phyloP scores from a whole-genome alignment of 2,797 vertebrate genomes.

The Adrianichthys oophorus region DNA sequence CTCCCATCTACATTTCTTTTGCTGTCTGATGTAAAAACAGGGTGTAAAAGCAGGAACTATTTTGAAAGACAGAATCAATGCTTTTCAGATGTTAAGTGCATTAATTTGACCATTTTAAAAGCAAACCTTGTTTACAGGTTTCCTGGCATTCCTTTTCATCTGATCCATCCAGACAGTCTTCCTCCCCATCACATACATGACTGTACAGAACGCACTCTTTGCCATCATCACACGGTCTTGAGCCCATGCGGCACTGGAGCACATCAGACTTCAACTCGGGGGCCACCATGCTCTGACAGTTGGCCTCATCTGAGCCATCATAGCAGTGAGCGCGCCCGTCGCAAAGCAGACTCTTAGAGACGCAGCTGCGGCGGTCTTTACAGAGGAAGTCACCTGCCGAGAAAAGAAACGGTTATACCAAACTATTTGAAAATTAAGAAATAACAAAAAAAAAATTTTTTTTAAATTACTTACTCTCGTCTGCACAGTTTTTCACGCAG shows the following conservation, averaged over 20 bases:
- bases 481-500: slow-evolving; percentile 72
- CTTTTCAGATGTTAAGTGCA: no score
- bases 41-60: no score
- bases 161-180: slow-evolving; percentile 82
- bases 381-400: slow-evolving; percentile 45
- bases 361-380: slow-evolving; percentile 53
- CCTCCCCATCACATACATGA: slow-evolving; percentile 82
- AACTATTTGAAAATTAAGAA: background rate
- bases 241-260: slow-evolving; percentile 55
- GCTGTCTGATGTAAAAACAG: no score
- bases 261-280: background rate
- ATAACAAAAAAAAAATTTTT: background rate
- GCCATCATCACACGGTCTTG: slow-evolving; percentile 72
- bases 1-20: no score
- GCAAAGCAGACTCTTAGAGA: slow-evolving; percentile 58
- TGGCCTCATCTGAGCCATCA: slow-evolving; percentile 67
- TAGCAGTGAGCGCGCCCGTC: slow-evolving; percentile 66
- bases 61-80: no score
- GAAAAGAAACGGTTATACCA: background rate
- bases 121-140: slow-evolving; percentile 52
- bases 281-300: slow-evolving; percentile 22
- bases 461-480: slow-evolving; percentile 62
- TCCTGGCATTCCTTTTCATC: slow-evolving; percentile 73
- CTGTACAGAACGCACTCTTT: slow-evolving; percentile 75
- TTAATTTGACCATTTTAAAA: no score